phyloP scores from a whole-genome alignment of 2,888 invertebrate species.

The Thalpophila matura region DNA sequence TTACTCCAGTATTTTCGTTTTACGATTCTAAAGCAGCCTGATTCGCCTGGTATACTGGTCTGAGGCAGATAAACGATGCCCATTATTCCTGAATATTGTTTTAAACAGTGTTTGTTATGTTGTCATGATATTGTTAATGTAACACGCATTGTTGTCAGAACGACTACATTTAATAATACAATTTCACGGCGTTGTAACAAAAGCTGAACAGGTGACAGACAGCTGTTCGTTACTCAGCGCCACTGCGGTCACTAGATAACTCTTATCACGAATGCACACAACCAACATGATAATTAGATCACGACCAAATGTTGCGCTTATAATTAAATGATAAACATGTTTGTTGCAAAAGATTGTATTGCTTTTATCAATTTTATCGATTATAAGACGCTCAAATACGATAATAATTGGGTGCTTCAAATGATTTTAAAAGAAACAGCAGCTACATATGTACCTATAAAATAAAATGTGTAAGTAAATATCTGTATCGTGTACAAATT shows the following conservation, averaged over 20 bases:
- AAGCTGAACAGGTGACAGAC: constrained; percentile 66
- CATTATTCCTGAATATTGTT: constrained; percentile 26
- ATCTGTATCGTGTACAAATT: constrained; percentile 33
- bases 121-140: constrained; percentile 60
- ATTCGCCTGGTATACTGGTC: constrained; percentile 28
- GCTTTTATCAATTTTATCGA: constrained; percentile 25
- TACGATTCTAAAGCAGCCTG: constrained; percentile 51
- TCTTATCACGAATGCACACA: constrained; percentile 71
- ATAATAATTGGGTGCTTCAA: background rate
- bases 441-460: background rate
- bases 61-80: constrained; percentile 51
- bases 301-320: constrained; percentile 58
- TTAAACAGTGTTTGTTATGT: background rate
- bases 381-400: background rate
- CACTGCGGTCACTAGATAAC: constrained; percentile 70
- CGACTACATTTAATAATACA: constrained; percentile 56
- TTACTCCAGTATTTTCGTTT: constrained; percentile 52
- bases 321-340: constrained; percentile 63
- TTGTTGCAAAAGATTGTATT: constrained; percentile 31
- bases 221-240: constrained; percentile 67
- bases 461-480: constrained; percentile 16
- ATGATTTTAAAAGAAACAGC: background rate
- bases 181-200: constrained; percentile 58
- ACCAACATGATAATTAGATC: constrained; percentile 69
- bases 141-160: constrained; percentile 57